These are phyloP conservation scores for Cetonia aurata DNA, from an alignment of 2,888 invertebrate species.

Conservation along the genomic window DNA sequence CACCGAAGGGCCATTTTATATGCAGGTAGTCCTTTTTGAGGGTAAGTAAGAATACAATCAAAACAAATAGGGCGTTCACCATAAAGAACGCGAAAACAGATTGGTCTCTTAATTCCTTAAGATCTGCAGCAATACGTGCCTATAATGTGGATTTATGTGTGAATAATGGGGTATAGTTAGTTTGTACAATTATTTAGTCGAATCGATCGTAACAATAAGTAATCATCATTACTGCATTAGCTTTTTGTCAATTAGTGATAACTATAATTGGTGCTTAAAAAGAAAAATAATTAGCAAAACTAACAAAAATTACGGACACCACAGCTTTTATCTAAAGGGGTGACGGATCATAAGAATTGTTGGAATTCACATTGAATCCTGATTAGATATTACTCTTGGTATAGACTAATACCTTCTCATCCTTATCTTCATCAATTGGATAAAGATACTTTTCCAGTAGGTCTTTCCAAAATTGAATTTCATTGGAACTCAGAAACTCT, in stretches of 20 bases:
- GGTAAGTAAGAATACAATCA: conserved; percentile 98
- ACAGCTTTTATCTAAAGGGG: too few relatives aligned
- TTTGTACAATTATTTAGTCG: too few relatives aligned
- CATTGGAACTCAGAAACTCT: conserved; percentile 86
- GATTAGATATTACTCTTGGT: conserved; percentile 15
- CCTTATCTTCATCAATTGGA: conserved; percentile 93
- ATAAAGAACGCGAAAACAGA: conserved; percentile 98
- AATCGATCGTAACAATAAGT: too few relatives aligned
- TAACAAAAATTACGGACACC: too few relatives aligned
- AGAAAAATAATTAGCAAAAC: too few relatives aligned
- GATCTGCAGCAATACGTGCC: conserved; percentile 90
- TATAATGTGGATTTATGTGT: conserved; percentile 69
- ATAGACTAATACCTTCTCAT: conserved; percentile 82
- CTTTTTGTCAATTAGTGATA: too few relatives aligned
- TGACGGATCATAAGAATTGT: too few relatives aligned
- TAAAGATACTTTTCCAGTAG: conserved; percentile 93
- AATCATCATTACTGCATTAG: too few relatives aligned
- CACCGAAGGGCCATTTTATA: conserved; percentile 96
- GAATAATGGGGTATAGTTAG: background rate
- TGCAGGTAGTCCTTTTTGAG: conserved; percentile 97
- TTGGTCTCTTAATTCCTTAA: conserved; percentile 95
- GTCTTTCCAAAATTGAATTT: conserved; percentile 94
- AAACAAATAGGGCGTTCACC: conserved; percentile 98
- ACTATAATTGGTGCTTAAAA: too few relatives aligned
- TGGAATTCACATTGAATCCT: background rate